Base-by-base conservation (phyloP, 2,797 vertebrate species). In the Masticophis lateralis region DNA sequence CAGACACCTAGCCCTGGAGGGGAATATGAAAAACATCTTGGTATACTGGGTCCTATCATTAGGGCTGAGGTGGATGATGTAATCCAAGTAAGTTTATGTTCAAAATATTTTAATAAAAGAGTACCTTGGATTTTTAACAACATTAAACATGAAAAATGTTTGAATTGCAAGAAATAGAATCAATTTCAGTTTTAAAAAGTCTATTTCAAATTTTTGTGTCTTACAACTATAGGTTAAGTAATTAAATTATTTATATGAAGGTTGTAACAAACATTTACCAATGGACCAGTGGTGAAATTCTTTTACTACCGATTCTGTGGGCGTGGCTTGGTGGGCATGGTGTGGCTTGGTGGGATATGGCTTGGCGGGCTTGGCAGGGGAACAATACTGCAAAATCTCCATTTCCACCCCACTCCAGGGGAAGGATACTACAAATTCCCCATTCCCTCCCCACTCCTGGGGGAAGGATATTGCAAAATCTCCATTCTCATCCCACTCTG, bases 41-140 rank as follows among this genome's bases (percentile, higher is more conserved):
- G 99, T 79, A 98, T 99, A 95, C 98, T 99, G 66, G 99, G 99
- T 8, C 99, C 99, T 1, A 89, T 99, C 86, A 99, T 99, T 92
- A 98, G 98, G 96, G 99, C 98, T 4, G 99, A 99, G 96, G 98
- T 99, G 93, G 98, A 98, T 0, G 98, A 99, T 92, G 98, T 98
- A 87, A 98, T 99, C 92, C 97, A 98, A 95, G 99, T 99, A 97
- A 97, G 98, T 95, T 22, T 27, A 87, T 57, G 66, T 63, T 74
- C 22, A 53, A 27, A 32, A 28, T 47, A 8, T 86, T 86, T 60
- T 51, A 47, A 91, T 37, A 43, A 32, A 51, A 53, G 56, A 47
- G 57, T 18, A 86, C 1, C 32, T 22, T n/a, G 5, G 1, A 43
- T 60, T 60, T 79, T 61, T 66, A 55, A 27, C 25, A n/a, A 79